These are phyloP conservation scores for Toxotes lorentzi DNA, from an alignment of 2,797 vertebrate genomes.

Conservation along the genomic window DNA sequence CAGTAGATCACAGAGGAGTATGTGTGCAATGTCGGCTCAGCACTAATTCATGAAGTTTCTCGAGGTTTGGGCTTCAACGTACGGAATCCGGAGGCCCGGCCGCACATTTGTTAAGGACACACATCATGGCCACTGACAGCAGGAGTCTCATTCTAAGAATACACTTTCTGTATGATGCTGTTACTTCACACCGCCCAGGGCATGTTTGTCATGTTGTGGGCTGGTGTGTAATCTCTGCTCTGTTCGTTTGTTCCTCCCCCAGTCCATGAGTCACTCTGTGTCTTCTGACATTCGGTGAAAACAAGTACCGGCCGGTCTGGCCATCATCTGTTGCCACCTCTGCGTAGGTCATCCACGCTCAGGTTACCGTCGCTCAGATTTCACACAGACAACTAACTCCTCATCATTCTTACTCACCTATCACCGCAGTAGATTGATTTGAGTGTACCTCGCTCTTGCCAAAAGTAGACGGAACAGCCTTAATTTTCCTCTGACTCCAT, in stretches of 20 bases:
- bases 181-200: slow-evolving; percentile 35
- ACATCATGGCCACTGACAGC: slow-evolving; percentile 62
- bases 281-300: slow-evolving; percentile 52
- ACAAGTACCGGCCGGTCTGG: neutral
- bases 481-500: slow-evolving; percentile 16
- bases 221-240: slow-evolving; percentile 11
- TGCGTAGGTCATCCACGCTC: neutral
- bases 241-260: slow-evolving; percentile 41
- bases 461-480: slow-evolving; percentile 37
- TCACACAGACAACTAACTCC: slow-evolving; percentile 17
- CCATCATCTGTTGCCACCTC: neutral
- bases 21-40: slow-evolving; percentile 43
- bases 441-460: neutral
- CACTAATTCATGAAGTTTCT: slow-evolving; percentile 63
- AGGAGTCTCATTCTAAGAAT: slow-evolving; percentile 60
- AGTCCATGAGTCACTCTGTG: slow-evolving; percentile 26
- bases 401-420: slow-evolving; percentile 37
- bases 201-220: slow-evolving; percentile 23
- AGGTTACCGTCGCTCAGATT: slow-evolving; percentile 47
- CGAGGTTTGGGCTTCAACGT: slow-evolving; percentile 62
- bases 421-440: slow-evolving; percentile 18
- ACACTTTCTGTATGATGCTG: slow-evolving; percentile 48
- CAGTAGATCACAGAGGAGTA: slow-evolving; percentile 41
- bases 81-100: slow-evolving; percentile 42
- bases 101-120: slow-evolving; percentile 46